Evolutionary conservation across 2,113 vertebrate genomes (phyloP), one percentile per base, ranked within the genome.

Genomic region (Stomatorhinus ivindoensis): DNA sequence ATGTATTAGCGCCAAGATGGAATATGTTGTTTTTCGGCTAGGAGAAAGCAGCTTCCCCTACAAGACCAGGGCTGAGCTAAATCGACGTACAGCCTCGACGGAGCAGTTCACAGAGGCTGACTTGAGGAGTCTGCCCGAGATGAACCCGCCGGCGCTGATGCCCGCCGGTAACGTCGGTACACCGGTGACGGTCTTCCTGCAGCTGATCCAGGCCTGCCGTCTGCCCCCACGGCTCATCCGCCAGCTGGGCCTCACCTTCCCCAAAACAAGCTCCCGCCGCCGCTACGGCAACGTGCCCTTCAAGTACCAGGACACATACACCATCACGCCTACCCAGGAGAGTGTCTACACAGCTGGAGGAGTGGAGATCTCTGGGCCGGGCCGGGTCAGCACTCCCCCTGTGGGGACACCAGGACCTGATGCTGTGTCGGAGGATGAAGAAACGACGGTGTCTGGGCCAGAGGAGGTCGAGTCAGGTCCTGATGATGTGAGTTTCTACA

Each of bases 201-300:
- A 97, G 92, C 96, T 99, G 92, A 99, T 99, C 92, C 97, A 96
- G 61, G 94, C 97, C 86, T 99, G 98, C 92, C 94, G 98, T 9
- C 94, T 99, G 0, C 98, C 98, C 6, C 97, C 98, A 0, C 93
- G 95, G 0, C 93, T 98, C 21, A 99, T 99, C 92, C 95, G 93
- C 46, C 97, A 97, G 21, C 91, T 99, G 87, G 97, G 97, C 88
- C 96, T 99, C 89, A 93, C 94, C 58, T 99, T 99, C 46, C 97
- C 97, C 0, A 97, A 95, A 90, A 97, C 96, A 0, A 94, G 96
- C 89, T 98, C 97, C 0, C 95, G 94, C 87, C 96, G 97, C 0
- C 96, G 97, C 65, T 99, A 99, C 0, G 97, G 97, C 55, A 99
- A 97, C 0, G 98, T 99, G 47, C 97, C 97, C 7, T 99, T 97